Evolutionary conservation across 2,888 invertebrate species (phyloP).

Genomic region (Acanthosoma haemorrhoidale): DNA sequence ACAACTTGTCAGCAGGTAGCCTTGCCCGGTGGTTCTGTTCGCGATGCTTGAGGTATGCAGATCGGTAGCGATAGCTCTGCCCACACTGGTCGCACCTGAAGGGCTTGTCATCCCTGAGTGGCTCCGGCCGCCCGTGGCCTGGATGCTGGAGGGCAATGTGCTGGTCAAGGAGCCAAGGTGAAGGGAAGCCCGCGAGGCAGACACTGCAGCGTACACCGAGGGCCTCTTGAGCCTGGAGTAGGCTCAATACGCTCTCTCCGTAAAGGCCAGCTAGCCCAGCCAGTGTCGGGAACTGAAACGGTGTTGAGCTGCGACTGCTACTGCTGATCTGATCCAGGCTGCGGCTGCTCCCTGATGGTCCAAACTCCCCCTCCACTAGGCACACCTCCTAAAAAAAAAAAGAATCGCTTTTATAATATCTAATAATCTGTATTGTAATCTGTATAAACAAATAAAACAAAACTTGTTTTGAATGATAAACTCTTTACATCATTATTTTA

Average conservation of each 20-base stretch:
- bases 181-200: conserved; percentile 80
- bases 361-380: conserved; percentile 42
- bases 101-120: conserved; percentile 67
- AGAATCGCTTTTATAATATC: not conserved
- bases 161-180: conserved; percentile 79
- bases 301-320: conserved; percentile 51
- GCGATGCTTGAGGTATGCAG: conserved; percentile 76
- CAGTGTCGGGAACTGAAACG: conserved; percentile 51
- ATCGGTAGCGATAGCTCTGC: conserved; percentile 81
- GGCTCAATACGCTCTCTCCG: conserved; percentile 34
- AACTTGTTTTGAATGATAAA: not conserved
- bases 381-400: conserved; percentile 42
- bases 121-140: conserved; percentile 45
- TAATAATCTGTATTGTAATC: not conserved
- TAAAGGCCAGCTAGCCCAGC: conserved; percentile 45
- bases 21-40: conserved; percentile 85
- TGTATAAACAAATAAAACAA: not conserved
- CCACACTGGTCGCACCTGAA: conserved; percentile 89
- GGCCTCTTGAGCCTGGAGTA: conserved; percentile 35
- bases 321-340: conserved; percentile 39
- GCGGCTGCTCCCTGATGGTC: conserved; percentile 39
- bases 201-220: conserved; percentile 61
- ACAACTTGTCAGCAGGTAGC: conserved; percentile 80
- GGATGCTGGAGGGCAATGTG: conserved; percentile 81
- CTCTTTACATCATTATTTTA: too few species aligned